Evolutionary conservation across 2,113 vertebrate genomes (phyloP), one percentile per base, ranked within the genome.

Genomic region (Glareola pratincola): DNA sequence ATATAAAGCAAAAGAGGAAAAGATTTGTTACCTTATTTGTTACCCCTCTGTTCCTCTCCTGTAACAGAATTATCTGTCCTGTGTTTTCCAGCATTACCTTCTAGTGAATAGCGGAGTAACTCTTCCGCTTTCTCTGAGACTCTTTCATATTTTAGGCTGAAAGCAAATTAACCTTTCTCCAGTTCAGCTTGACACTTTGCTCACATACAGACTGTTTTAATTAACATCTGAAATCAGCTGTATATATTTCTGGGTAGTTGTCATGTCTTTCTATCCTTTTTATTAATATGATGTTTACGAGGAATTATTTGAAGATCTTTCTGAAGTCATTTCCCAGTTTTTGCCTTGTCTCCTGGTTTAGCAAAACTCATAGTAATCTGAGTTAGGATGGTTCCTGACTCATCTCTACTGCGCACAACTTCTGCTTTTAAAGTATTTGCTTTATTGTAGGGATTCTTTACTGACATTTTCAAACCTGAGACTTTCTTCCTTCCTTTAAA

Each of bases 271-370:
- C 45, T 41, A 0, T 3, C 14, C 32, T 34, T 16, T 39, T 90
- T 45, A 6, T 78, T 37, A 83, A 12, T 7, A 8, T 3, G 2
- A 2, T 6, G 14, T 34, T 57, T 10, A 36, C 26, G 13, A 45
- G 59, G 67, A 24, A 7, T 76, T 84, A 24, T 7, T 80, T 22
- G 24, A 64, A 56, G 53, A 10, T 12, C 79, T 62, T 56, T 23
- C 20, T 41, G 12, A 16, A n/a, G 34, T 24, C 1, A 0, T 80
- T 80, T 54, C 14, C 37, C 19, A 73, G 43, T 0, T 63, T 73
- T 60, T 83, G 12, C 76, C 39, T 79, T 17, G 21, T 74, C 29
- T 92, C 29, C 48, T 3, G 4, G 12, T 75, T 88, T 39, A 81
- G 60, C 60, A 60, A 51, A 66, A 11, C 71, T 76, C 37, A 14